phyloP scores from a whole-genome alignment of 2,113 vertebrate species.

The Takifugu flavidus region DNA sequence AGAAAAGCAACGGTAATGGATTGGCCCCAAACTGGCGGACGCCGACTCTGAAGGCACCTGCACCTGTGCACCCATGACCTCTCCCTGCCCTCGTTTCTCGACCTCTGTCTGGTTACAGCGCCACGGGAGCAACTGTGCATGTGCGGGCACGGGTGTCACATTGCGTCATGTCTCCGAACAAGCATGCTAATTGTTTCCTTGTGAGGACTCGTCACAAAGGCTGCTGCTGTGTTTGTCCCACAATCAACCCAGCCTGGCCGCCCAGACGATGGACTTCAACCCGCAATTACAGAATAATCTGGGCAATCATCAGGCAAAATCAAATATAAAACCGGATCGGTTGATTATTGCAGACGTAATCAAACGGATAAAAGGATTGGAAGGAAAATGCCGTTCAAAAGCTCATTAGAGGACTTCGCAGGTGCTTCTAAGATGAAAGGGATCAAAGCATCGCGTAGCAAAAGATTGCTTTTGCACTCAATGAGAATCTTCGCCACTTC shows the following conservation, averaged over 20 bases:
- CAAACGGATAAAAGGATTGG: not conserved
- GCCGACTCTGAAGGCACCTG: not conserved
- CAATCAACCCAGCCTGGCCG: conserved; percentile 18
- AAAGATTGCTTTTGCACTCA: too few species aligned
- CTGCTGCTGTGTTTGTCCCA: conserved; percentile 27
- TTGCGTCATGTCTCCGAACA: conserved; percentile 48
- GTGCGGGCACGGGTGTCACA: conserved; percentile 18
- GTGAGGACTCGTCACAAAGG: conserved; percentile 22
- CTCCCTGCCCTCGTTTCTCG: conserved; percentile 10
- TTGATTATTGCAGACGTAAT: conserved; percentile 4
- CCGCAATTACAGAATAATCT: not conserved
- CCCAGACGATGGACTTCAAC: conserved; percentile 8
- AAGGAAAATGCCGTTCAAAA: not conserved
- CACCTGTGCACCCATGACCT: conserved; percentile 30
- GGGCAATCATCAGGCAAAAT: conserved; percentile 6
- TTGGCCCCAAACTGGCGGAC: not conserved
- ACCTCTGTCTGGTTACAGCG: conserved; percentile 39
- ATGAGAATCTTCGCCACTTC: too few species aligned
- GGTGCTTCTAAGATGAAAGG: not conserved
- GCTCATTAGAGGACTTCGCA: not conserved
- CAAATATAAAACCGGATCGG: conserved; percentile 3
- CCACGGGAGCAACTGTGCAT: conserved; percentile 14
- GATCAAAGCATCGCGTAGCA: too few species aligned
- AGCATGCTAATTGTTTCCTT: conserved; percentile 47
- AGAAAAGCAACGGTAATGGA: conserved; percentile 7